Evolutionary conservation across 1,140 invertebrate species (phyloP).

Genomic region (Pararge aegeria): DNA sequence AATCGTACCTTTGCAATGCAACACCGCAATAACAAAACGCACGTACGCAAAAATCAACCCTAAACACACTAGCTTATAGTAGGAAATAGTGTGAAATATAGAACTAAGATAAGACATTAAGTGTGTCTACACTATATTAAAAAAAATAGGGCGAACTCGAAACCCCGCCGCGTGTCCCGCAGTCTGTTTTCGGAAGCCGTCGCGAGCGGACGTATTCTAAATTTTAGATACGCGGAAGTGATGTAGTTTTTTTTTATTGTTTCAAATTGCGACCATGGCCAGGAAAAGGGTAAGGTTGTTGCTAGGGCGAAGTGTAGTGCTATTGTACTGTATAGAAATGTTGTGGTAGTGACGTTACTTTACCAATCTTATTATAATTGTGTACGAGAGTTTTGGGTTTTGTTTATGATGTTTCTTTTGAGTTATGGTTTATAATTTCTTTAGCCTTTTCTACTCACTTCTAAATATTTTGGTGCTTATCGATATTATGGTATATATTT

Average conservation of each 20-base stretch:
- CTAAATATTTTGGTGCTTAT: too few relatives aligned
- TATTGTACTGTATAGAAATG: neutral
- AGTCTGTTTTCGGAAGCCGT: slow-evolving; percentile 42
- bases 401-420: too few relatives aligned
- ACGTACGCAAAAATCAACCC: slow-evolving; percentile 1
- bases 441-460: too few relatives aligned
- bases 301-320: slow-evolving; percentile 13
- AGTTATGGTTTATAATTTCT: too few relatives aligned
- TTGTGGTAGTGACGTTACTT: slow-evolving; percentile 9
- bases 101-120: slow-evolving; percentile 20
- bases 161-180: slow-evolving; percentile 37
- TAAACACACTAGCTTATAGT: slow-evolving; percentile 2
- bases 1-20: slow-evolving; percentile 15
- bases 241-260: slow-evolving; percentile 35
- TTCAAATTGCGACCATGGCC: slow-evolving; percentile 51
- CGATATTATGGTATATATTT: too few relatives aligned
- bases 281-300: slow-evolving; percentile 64
- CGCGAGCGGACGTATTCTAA: slow-evolving; percentile 31
- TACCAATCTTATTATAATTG: neutral
- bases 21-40: neutral
- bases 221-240: slow-evolving; percentile 3
- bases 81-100: slow-evolving; percentile 8
- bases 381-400: neutral
- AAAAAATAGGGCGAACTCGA: slow-evolving; percentile 49
- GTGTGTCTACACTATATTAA: slow-evolving; percentile 12